Conservation (phyloP, 2,888 invertebrate species). For the Ariolimax columbianus region DNA sequence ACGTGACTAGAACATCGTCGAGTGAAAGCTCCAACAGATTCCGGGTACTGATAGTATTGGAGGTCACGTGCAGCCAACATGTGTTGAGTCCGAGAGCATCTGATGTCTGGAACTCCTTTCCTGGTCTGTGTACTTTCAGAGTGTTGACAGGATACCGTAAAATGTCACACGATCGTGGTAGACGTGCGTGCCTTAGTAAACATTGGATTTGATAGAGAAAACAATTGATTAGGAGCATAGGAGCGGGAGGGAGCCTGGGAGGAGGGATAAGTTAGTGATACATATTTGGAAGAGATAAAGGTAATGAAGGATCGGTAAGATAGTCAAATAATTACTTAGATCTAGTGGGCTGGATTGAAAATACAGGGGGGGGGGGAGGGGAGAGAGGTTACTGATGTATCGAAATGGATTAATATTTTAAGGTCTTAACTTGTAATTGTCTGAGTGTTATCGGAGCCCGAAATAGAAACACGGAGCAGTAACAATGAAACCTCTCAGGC, state of each 20-base stretch:
- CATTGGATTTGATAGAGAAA: not conserved
- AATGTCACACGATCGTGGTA: not conserved
- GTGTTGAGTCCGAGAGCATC: slow-evolving; percentile 6
- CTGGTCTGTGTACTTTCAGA: not conserved
- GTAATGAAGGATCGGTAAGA: not conserved
- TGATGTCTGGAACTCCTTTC: not conserved
- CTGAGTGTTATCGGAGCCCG: no score
- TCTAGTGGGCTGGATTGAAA: not conserved
- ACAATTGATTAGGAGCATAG: not conserved
- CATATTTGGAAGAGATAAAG: no score
- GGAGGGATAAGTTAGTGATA: no score
- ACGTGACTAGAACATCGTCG: slow-evolving; percentile 24
- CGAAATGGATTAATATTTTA: no score
- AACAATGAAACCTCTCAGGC: no score
- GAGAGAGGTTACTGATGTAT: no score
- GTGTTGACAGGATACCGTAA: slow-evolving; percentile 7
- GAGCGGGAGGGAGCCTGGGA: not conserved
- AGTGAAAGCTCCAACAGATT: slow-evolving; percentile 7
- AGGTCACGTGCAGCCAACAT: not conserved
- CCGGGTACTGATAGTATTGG: not conserved
- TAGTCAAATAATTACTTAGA: not conserved
- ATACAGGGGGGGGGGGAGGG: not conserved
- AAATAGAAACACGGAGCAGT: no score
- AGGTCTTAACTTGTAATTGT: no score
- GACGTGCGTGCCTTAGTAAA: not conserved